These are phyloP conservation scores for Lathamus discolor DNA, from an alignment of 2,113 vertebrate species.

Conservation along the genomic window DNA sequence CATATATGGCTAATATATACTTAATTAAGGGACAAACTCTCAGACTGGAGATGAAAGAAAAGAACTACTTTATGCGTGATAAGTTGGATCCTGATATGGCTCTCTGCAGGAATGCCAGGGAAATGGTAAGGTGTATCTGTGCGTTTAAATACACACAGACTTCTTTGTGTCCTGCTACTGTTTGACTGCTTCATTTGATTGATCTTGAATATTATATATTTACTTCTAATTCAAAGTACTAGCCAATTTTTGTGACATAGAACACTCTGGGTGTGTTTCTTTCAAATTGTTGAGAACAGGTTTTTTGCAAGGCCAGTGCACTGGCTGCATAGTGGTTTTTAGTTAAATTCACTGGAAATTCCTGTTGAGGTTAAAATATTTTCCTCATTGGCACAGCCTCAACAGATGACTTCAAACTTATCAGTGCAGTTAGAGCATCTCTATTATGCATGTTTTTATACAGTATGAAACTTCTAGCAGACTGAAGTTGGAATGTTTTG, in stretches of 20 bases:
- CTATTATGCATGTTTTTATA: not conserved
- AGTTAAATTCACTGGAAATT: not conserved
- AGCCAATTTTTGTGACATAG: slow-evolving; percentile 74
- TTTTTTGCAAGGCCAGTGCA: not conserved
- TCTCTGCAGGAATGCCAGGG: slow-evolving; percentile 89
- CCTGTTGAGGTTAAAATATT: not conserved
- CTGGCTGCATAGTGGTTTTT: not conserved
- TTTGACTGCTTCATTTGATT: slow-evolving; percentile 11
- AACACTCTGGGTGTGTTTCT: not conserved
- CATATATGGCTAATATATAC: slow-evolving; percentile 93
- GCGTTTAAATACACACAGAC: not conserved
- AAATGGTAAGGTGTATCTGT: slow-evolving; percentile 83
- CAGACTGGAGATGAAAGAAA: slow-evolving; percentile 89
- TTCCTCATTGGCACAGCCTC: not conserved
- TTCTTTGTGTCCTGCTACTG: slow-evolving; percentile 26
- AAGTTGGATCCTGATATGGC: slow-evolving; percentile 96
- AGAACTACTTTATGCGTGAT: slow-evolving; percentile 91
- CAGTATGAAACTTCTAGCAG: not conserved
- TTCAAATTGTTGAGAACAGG: not conserved
- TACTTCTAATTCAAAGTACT: slow-evolving; percentile 71
- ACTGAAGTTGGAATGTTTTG: not conserved
- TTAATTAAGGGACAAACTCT: slow-evolving; percentile 88
- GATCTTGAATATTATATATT: slow-evolving; percentile 26
- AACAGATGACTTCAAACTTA: not conserved
- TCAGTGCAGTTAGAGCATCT: not conserved